These are phyloP conservation scores for Monochamus saltuarius DNA, from an alignment of 1,140 invertebrate genomes.

Conservation along the genomic window DNA sequence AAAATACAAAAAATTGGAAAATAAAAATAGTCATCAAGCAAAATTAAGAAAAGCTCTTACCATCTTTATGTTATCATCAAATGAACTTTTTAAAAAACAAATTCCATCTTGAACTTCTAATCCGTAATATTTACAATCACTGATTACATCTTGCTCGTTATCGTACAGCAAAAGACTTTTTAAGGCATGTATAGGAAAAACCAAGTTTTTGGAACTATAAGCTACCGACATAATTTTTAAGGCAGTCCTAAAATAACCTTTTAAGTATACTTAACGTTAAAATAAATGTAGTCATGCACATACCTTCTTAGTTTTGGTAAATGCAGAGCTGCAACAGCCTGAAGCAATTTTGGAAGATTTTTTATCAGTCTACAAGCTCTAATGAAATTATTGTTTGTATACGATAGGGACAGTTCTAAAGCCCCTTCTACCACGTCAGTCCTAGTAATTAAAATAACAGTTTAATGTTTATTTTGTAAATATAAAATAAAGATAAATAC, in stretches of 20 bases:
- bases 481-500: conserved; percentile 29
- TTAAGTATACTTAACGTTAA: conserved; percentile 17
- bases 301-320: conserved; percentile 57
- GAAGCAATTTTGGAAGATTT: conserved; percentile 54
- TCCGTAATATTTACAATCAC: conserved; percentile 33
- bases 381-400: conserved; percentile 57
- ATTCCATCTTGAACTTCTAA: conserved; percentile 23
- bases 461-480: conserved; percentile 4
- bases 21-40: background rate
- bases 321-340: conserved; percentile 53
- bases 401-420: conserved; percentile 54
- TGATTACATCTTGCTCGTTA: conserved; percentile 32
- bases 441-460: conserved; percentile 32
- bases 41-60: conserved; percentile 5
- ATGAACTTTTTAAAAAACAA: conserved; percentile 29
- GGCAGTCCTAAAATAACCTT: conserved; percentile 52
- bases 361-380: conserved; percentile 52
- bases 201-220: conserved; percentile 57
- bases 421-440: conserved; percentile 27
- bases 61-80: conserved; percentile 24
- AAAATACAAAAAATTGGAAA: conserved; percentile 1
- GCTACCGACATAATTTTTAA: conserved; percentile 57
- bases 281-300: background rate
- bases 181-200: conserved; percentile 51
- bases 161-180: conserved; percentile 47